Percentiles rank a stretch among this genome's conserved stretches.
Evolutionary conservation across 2,797 vertebrate species (phyloP).

Genomic region (Eremophila alpestris): DNA sequence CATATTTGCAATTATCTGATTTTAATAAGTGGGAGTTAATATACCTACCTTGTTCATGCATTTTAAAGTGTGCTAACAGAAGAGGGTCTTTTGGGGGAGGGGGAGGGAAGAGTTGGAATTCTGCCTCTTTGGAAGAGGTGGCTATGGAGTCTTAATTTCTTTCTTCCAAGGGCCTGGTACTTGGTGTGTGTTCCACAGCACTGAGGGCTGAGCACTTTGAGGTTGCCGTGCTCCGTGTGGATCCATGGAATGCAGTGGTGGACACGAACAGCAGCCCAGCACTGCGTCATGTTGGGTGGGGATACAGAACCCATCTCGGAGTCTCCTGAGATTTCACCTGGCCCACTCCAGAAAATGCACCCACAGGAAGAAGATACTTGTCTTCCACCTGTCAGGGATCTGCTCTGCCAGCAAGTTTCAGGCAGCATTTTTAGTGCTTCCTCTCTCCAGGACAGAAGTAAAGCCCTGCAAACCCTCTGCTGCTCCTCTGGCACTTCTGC

Average conservation of each 20-base stretch:
- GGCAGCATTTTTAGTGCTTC: not conserved
- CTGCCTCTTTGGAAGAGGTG: not conserved
- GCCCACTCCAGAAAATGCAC: not conserved
- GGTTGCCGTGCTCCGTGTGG: rapidly evolving
- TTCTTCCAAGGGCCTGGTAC: not conserved
- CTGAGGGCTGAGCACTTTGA: not conserved
- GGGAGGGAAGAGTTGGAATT: not conserved
- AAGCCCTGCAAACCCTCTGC: not conserved
- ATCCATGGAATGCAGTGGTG: rapidly evolving
- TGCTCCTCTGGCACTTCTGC: not conserved
- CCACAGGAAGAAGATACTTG: rapidly evolving
- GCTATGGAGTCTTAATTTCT: not conserved
- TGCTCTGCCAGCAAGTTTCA: not conserved
- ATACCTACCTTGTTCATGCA: not conserved
- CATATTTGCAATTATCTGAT: slow-evolving; percentile 7
- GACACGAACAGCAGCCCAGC: not conserved
- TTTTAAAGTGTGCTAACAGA: not conserved
- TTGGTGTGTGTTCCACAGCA: not conserved
- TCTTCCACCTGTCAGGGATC: not conserved
- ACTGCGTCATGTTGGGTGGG: rapidly evolving
- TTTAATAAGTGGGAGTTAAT: slow-evolving; percentile 14
- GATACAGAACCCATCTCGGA: not conserved
- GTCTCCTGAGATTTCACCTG: not conserved
- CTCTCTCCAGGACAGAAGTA: not conserved
- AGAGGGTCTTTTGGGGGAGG: not conserved